These are phyloP conservation scores for Drosophila falleni DNA, from an alignment of 2,888 invertebrate genomes.

Conservation along the genomic window DNA sequence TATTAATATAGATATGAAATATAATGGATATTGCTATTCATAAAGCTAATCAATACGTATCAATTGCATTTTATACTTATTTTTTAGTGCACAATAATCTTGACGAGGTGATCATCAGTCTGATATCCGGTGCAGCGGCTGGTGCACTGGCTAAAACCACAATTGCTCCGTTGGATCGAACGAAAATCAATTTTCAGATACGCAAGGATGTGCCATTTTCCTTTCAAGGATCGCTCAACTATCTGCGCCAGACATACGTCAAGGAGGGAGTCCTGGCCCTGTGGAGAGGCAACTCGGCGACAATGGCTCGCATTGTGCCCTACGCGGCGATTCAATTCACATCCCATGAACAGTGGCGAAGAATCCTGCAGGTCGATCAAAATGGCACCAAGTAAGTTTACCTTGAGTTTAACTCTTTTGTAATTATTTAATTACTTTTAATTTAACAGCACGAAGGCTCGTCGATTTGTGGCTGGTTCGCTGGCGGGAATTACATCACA, in stretches of 20 bases:
- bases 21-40: too few relatives aligned
- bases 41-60: neutral
- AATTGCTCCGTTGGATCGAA: constrained; percentile 98
- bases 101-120: constrained; percentile 91
- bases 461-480: constrained; percentile 93
- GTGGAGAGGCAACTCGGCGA: constrained; percentile 99
- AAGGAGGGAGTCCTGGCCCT: constrained; percentile 93
- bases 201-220: constrained; percentile 90
- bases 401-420: neutral
- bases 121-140: constrained; percentile 96
- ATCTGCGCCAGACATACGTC: constrained; percentile 89
- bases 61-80: neutral
- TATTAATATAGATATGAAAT: neutral
- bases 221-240: constrained; percentile 89
- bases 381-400: constrained; percentile 86
- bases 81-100: constrained; percentile 85
- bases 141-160: constrained; percentile 98
- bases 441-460: constrained; percentile 81
- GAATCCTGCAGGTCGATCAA: constrained; percentile 90
- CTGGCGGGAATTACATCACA: constrained; percentile 98
- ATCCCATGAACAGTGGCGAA: constrained; percentile 98
- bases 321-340: constrained; percentile 99
- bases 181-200: constrained; percentile 99
- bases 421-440: neutral
- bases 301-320: constrained; percentile 98